phyloP scores from a whole-genome alignment of 2,888 invertebrate species.

The Eulithis prunata region DNA sequence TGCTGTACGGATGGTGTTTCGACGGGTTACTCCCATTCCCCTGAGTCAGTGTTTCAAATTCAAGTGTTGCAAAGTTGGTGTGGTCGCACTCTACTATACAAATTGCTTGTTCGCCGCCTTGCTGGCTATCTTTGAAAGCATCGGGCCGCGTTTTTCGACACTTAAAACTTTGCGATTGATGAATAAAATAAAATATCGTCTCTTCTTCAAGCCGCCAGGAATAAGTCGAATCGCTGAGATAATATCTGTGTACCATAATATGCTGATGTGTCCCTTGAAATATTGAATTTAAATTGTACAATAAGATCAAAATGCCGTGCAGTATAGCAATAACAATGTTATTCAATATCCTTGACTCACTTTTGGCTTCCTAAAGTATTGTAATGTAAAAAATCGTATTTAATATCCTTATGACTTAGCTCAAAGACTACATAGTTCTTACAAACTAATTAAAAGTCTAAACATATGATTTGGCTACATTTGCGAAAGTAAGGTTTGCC shows the following conservation, averaged over 20 bases:
- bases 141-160: constrained; percentile 63
- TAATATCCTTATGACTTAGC: not conserved
- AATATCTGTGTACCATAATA: constrained; percentile 43
- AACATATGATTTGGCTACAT: not conserved
- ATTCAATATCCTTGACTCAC: not conserved
- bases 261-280: constrained; percentile 27
- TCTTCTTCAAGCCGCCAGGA: constrained; percentile 48
- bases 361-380: not conserved
- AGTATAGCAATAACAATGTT: constrained; percentile 14
- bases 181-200: constrained; percentile 47
- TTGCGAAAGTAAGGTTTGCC: too few relatives aligned
- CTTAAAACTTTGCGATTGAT: constrained; percentile 50
- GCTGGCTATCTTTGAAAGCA: constrained; percentile 59
- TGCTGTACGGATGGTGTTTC: too few relatives aligned
- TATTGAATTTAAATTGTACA: constrained; percentile 10
- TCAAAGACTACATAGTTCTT: not conserved
- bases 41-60: too few relatives aligned
- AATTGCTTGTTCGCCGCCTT: constrained; percentile 74
- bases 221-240: constrained; percentile 51
- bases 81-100: constrained; percentile 53
- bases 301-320: constrained; percentile 14
- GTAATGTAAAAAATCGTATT: not conserved
- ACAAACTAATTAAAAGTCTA: not conserved
- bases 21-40: too few relatives aligned
- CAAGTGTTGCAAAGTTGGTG: too few relatives aligned